A percentile compares a stretch with the other conserved stretches of the same genome.
Evolutionary conservation across 2,113 vertebrate genomes (phyloP).

Genomic region (Platichthys stellatus): DNA sequence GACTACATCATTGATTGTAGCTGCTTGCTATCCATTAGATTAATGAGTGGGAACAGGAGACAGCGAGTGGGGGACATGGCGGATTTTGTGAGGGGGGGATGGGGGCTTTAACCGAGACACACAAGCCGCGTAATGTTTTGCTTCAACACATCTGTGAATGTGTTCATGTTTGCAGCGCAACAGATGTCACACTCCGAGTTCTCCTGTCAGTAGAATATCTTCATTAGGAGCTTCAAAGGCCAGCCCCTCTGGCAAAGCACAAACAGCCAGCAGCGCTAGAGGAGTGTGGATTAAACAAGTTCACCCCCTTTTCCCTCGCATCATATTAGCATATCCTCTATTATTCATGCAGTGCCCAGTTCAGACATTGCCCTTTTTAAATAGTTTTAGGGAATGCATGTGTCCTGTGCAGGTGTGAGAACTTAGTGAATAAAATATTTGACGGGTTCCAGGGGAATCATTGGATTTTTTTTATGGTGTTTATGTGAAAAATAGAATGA

Average conservation of each 20-base stretch:
- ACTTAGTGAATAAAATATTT: slow-evolving; percentile 62
- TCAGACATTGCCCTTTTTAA: slow-evolving; percentile 66
- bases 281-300: slow-evolving; percentile 61
- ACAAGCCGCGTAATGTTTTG: slow-evolving; percentile 36
- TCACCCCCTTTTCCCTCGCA: slow-evolving; percentile 22
- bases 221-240: slow-evolving; percentile 77
- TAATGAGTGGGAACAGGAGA: slow-evolving; percentile 62
- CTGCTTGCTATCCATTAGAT: slow-evolving; percentile 67
- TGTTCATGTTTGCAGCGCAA: slow-evolving; percentile 45
- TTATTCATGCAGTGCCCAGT: slow-evolving; percentile 69
- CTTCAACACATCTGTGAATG: slow-evolving; percentile 48
- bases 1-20: slow-evolving; percentile 64
- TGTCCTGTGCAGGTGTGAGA: slow-evolving; percentile 47
- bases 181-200: slow-evolving; percentile 69
- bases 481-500: slow-evolving; percentile 11
- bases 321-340: slow-evolving; percentile 74
- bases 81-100: slow-evolving; percentile 13
- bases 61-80: slow-evolving; percentile 19
- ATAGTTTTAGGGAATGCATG: slow-evolving; percentile 64
- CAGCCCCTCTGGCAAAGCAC: slow-evolving; percentile 62
- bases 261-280: slow-evolving; percentile 69
- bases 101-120: slow-evolving; percentile 27
- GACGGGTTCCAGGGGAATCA: slow-evolving; percentile 15
- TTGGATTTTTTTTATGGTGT: slow-evolving; percentile 36
- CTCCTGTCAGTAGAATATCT: slow-evolving; percentile 74